Evolutionary conservation across 2,888 invertebrate genomes (phyloP).

Genomic region (Helleia helle): DNA sequence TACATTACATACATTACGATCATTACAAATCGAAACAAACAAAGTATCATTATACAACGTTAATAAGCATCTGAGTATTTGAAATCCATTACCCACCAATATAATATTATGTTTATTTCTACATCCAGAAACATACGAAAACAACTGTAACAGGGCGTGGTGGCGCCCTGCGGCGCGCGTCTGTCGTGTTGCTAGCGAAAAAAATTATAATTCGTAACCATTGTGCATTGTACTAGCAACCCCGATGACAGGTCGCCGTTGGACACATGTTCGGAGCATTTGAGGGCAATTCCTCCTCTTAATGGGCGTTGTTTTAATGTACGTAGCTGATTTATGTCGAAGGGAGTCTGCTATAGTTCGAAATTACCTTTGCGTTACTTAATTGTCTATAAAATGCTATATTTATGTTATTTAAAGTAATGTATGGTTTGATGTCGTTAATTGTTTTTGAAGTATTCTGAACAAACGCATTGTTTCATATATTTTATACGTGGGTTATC

Average conservation of each 20-base stretch:
- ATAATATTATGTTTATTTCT: slow-evolving; percentile 7
- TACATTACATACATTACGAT: too few species aligned
- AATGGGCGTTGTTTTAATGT: slow-evolving; percentile 69
- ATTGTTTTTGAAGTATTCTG: too few species aligned
- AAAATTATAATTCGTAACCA: slow-evolving; percentile 59
- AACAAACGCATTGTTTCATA: too few species aligned
- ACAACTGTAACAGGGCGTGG: slow-evolving; percentile 65
- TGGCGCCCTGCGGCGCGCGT: slow-evolving; percentile 61
- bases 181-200: slow-evolving; percentile 69
- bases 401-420: too few species aligned
- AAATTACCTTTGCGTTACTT: slow-evolving; percentile 7
- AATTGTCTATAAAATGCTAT: too few species aligned
- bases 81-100: neutral
- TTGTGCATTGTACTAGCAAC: slow-evolving; percentile 54
- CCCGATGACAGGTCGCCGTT: slow-evolving; percentile 70
- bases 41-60: too few species aligned
- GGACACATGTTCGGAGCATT: slow-evolving; percentile 71
- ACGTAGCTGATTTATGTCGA: slow-evolving; percentile 58
- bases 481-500: too few species aligned
- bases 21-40: too few species aligned
- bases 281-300: slow-evolving; percentile 65
- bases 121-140: slow-evolving; percentile 57
- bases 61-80: neutral
- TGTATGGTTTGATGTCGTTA: too few species aligned
- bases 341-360: slow-evolving; percentile 42